Base-by-base conservation (phyloP, 2,888 invertebrate genomes). In the Perdita meconis region DNA sequence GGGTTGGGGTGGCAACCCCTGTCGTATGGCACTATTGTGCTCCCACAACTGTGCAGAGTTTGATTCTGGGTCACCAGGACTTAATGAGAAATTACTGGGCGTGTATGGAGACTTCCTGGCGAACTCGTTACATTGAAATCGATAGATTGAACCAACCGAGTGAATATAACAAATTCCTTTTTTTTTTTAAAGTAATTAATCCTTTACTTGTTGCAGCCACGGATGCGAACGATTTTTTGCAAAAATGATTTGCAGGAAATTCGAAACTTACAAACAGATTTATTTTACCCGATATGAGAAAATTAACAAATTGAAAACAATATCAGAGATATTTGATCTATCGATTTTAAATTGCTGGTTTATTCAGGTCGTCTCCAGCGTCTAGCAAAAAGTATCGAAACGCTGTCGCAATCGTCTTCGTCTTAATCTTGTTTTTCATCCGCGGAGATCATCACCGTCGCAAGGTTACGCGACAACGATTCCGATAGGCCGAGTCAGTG, bases 21-120 rank as follows among this genome's bases (percentile, higher is more conserved):
- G 34, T 26, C 40, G 59, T 68, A 16, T 38, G 60, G 53, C 74
- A 57, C 65, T 66, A 81, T 81, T 84, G 78, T 83, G 40, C 74
- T 70, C 70, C 36, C 80, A 40, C 42, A 59, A 19, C 57, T 61
- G 44, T 19, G 57, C 61, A 22, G 63, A 61, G 44, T 72, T 79
- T 69, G 68, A 77, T 85, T 85, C 85, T 82, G 42, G 85, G 85
- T 85, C 85, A 85, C 66, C 53, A 40, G 68, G 73, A 69, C 53
- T 80, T 82, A 85, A 84, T 84, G 80, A 85, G 80, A 82, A 85
- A 79, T 84, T 73, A 81, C 76, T 66, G 65, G 67, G 38, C 60
- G 75, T 73, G 66, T 68, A 68, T 57, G 63, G 26, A 34, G 40
- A 70, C 60, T 70, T 68, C 64, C 67, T 67, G 59, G 19, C 53